phyloP scores from a whole-genome alignment of 1,140 invertebrate genomes.

The Ips typographus region DNA sequence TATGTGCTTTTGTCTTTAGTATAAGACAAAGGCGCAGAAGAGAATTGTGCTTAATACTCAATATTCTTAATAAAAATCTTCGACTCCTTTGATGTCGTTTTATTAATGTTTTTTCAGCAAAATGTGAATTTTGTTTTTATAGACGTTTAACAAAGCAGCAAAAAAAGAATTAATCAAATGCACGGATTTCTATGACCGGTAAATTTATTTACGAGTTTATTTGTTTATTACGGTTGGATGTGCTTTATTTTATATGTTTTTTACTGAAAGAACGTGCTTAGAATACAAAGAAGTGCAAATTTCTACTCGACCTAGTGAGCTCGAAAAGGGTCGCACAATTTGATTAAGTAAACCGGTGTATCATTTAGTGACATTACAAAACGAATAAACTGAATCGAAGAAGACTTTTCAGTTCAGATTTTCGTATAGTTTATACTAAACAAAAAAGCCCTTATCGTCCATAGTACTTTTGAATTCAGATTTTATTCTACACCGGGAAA shows the following conservation, averaged over 20 bases:
- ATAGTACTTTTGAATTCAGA: slow-evolving; percentile 7
- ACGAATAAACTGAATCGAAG: slow-evolving; percentile 4
- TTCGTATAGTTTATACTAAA: no score
- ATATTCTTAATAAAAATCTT: not conserved
- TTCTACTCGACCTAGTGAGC: not conserved
- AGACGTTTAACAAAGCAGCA: not conserved
- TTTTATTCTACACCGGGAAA: slow-evolving; percentile 22
- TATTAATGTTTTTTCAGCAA: no score
- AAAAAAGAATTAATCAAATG: not conserved
- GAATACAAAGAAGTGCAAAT: slow-evolving; percentile 5
- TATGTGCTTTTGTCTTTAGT: slow-evolving; percentile 6
- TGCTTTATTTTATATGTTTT: slow-evolving; percentile 6
- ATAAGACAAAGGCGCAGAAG: not conserved
- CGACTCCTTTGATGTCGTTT: no score
- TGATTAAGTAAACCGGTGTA: slow-evolving; percentile 9
- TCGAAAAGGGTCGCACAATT: slow-evolving; percentile 5
- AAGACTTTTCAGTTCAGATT: not conserved
- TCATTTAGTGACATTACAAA: slow-evolving; percentile 9
- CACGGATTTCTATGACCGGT: not conserved
- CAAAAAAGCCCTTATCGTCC: not conserved
- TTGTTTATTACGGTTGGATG: slow-evolving; percentile 5
- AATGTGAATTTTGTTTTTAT: no score
- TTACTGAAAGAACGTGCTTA: not conserved
- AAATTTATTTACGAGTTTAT: not conserved
- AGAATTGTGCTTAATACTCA: slow-evolving; percentile 1